Percentiles rank a stretch among this genome's conserved stretches.
Conservation (phyloP, 2,888 invertebrate species). For the Furcula furcula region DNA sequence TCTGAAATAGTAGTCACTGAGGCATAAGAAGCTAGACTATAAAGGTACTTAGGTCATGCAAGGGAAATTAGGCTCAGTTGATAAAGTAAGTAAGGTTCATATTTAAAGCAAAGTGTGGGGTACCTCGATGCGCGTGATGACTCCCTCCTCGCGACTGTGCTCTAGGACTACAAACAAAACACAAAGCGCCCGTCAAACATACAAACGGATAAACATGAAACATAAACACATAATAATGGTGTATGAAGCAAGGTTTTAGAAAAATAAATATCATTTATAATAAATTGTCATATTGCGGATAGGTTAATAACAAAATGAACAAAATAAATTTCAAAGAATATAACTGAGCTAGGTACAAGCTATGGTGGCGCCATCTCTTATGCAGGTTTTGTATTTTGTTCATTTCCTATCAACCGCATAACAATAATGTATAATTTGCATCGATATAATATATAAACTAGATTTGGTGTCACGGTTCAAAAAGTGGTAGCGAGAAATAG, state of each 20-base stretch:
- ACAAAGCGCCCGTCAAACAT: conserved; percentile 78
- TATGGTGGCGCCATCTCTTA: not conserved
- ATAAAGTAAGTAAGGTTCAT: conserved; percentile 31
- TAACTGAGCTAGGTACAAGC: not conserved
- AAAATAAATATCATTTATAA: conserved; percentile 5
- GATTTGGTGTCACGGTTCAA: no score
- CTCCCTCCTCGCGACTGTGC: conserved; percentile 82
- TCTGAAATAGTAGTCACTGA: conserved; percentile 12
- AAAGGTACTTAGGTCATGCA: conserved; percentile 21
- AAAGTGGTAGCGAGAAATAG: no score
- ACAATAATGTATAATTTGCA: no score
- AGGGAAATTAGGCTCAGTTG: conserved; percentile 3
- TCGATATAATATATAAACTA: no score
- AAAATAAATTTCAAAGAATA: not conserved
- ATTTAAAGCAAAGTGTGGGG: conserved; percentile 71
- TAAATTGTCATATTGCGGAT: conserved; percentile 3
- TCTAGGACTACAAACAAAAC: conserved; percentile 82
- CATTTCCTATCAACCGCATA: conserved; percentile 12
- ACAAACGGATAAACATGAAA: conserved; percentile 62
- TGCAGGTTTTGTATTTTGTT: no score
- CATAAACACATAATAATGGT: conserved; percentile 52
- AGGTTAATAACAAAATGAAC: conserved; percentile 11
- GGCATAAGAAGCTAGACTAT: conserved; percentile 25
- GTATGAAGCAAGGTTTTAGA: conserved; percentile 41
- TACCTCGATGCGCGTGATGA: conserved; percentile 82